Conservation (phyloP, 2,113 vertebrate genomes). For the Malaclemys terrapin region DNA sequence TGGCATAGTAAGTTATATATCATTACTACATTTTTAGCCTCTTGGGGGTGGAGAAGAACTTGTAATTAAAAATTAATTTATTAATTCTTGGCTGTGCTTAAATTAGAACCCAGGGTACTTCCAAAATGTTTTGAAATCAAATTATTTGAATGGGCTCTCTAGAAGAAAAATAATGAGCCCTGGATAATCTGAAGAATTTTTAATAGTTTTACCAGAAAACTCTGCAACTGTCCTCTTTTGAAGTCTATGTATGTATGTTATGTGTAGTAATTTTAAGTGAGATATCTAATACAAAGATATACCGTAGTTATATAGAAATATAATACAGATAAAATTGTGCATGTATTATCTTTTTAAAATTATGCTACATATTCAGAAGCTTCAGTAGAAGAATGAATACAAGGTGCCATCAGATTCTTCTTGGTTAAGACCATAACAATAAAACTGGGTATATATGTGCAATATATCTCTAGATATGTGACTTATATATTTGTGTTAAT, state of each 20-base stretch:
- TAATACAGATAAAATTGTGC: background rate
- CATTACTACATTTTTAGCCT: conserved; percentile 46
- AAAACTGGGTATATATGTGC: background rate
- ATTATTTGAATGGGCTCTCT: conserved; percentile 33
- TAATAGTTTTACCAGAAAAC: background rate
- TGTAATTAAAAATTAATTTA: conserved; percentile 63
- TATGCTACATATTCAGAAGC: background rate
- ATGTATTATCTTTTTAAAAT: background rate
- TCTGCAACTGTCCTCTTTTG: background rate
- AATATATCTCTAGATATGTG: background rate
- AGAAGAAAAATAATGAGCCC: conserved; percentile 41
- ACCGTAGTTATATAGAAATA: background rate
- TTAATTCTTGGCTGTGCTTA: conserved; percentile 56
- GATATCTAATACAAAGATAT: background rate
- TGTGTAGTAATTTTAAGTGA: background rate
- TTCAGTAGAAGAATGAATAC: background rate
- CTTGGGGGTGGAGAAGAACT: conserved; percentile 28
- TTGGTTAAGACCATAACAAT: background rate
- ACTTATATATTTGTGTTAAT: background rate
- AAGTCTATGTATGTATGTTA: background rate
- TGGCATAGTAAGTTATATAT: conserved; percentile 12
- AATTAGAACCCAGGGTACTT: conserved; percentile 47
- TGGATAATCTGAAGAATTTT: conserved; percentile 24
- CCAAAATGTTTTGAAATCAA: conserved; percentile 51
- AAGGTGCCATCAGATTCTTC: background rate